Conservation (phyloP, 2,888 invertebrate genomes). For the Lysandra bellargus region DNA sequence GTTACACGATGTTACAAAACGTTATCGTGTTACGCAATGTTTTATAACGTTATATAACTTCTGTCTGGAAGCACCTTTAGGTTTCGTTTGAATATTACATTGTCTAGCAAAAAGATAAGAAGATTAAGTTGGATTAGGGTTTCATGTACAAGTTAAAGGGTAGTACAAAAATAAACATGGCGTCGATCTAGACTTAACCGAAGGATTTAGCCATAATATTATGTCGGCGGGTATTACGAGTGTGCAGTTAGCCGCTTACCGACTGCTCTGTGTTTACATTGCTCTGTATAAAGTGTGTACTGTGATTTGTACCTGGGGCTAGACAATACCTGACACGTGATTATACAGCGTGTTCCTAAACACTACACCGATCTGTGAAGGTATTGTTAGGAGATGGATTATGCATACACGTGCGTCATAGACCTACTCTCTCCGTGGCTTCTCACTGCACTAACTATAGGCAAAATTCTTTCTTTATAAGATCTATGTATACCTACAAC, state of each 20-base stretch:
- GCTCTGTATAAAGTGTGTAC: background rate
- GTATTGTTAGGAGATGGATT: background rate
- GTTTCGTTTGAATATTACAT: background rate
- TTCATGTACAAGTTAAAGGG: background rate
- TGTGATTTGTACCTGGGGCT: background rate
- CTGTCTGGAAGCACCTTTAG: background rate
- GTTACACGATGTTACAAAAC: too few relatives aligned
- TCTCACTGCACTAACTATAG: too few relatives aligned
- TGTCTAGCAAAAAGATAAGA: background rate
- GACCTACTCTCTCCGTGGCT: too few relatives aligned
- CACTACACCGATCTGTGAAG: background rate
- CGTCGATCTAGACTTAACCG: background rate
- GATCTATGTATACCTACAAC: too few relatives aligned
- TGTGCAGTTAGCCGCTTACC: conserved; percentile 7
- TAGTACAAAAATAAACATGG: background rate
- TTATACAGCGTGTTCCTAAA: background rate
- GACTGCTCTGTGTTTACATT: background rate
- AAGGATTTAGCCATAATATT: background rate
- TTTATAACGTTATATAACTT: too few relatives aligned
- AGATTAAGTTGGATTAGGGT: background rate
- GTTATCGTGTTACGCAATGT: too few relatives aligned
- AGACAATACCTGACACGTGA: conserved; percentile 11
- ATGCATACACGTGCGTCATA: too few relatives aligned
- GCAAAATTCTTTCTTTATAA: too few relatives aligned
- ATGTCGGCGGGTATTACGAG: conserved; percentile 1